A percentile compares a stretch with the other conserved stretches of the same genome.
phyloP scores from a whole-genome alignment of 2,113 vertebrate genomes.

The Empidonax traillii region DNA sequence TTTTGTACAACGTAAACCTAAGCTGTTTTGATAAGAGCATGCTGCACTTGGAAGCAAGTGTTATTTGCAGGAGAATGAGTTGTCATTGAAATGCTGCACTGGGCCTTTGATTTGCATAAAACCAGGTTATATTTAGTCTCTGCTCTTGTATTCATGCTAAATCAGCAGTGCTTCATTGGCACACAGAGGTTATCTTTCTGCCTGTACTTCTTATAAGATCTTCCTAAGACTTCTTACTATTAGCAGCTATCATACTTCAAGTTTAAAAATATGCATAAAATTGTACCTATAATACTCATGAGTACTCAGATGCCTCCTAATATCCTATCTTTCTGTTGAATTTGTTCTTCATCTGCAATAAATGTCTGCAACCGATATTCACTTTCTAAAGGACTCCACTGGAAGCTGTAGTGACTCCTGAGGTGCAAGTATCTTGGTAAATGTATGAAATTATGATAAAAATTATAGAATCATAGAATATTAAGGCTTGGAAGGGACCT shows the following conservation, averaged over 20 bases:
- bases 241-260: constrained; percentile 25
- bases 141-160: constrained; percentile 7
- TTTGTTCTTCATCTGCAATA: background rate
- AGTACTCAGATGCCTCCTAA: background rate
- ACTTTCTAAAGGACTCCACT: background rate
- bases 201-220: background rate
- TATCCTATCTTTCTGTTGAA: background rate
- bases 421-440: background rate
- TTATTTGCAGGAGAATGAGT: constrained; percentile 15
- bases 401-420: background rate
- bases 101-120: constrained; percentile 58
- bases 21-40: constrained; percentile 28
- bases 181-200: constrained; percentile 13
- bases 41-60: constrained; percentile 11
- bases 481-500: background rate
- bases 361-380: background rate
- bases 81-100: constrained; percentile 33
- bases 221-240: background rate
- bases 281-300: background rate
- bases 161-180: constrained; percentile 53
- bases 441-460: background rate
- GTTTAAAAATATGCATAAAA: constrained; percentile 7
- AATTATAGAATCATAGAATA: background rate
- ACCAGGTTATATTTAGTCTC: constrained; percentile 59
- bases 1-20: background rate